Evolutionary conservation across 1,140 invertebrate genomes (phyloP).

Genomic region (Carposina sasakii): DNA sequence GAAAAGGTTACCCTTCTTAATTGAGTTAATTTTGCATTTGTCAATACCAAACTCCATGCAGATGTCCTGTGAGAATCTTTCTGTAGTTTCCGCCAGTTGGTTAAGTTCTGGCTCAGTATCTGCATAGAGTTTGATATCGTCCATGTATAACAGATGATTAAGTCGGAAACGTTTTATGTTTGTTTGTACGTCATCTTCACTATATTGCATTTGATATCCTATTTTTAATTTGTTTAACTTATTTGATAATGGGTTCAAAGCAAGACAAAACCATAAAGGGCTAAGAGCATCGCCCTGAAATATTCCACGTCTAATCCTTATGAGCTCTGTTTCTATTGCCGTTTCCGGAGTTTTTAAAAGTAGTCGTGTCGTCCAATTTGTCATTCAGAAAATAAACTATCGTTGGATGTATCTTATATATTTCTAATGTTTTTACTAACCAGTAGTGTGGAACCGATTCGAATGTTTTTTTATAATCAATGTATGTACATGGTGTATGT

Average conservation of each 20-base stretch:
- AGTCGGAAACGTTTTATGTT: too few species aligned
- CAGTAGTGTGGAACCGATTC: too few species aligned
- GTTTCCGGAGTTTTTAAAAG: not conserved
- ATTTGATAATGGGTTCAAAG: not conserved
- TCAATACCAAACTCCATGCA: not conserved
- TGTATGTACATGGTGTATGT: too few species aligned
- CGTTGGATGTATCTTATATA: too few species aligned
- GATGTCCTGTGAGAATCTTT: constrained; percentile 1
- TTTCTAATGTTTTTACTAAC: too few species aligned
- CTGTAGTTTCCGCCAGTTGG: not conserved
- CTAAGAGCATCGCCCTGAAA: constrained; percentile 5
- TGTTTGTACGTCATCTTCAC: not conserved
- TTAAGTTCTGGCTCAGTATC: not conserved
- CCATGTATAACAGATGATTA: constrained; percentile 7
- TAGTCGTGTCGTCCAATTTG: constrained; percentile 2
- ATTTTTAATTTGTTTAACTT: not conserved
- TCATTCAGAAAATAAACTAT: too few species aligned
- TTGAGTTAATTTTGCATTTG: constrained; percentile 9
- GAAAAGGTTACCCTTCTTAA: too few species aligned
- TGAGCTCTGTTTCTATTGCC: not conserved
- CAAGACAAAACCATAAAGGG: not conserved
- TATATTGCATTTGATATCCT: constrained; percentile 4
- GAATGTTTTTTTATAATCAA: too few species aligned
- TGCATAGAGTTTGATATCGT: constrained; percentile 6
- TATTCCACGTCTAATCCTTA: constrained; percentile 5